These are phyloP conservation scores for Phoxinus phoxinus DNA, from an alignment of 2,113 vertebrate genomes.

Conservation along the genomic window DNA sequence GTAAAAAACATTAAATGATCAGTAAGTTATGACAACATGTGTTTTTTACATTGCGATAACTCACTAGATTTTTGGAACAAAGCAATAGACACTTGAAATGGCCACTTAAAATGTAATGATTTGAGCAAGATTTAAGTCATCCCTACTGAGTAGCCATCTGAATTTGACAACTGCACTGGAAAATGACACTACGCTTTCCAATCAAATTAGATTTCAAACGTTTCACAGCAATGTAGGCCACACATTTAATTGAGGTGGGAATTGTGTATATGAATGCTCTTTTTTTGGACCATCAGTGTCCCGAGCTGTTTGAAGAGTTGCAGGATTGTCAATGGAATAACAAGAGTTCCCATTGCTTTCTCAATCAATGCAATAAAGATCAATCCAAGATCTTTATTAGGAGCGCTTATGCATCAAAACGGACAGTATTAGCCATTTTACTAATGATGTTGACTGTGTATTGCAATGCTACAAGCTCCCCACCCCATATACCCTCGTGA, in stretches of 20 bases:
- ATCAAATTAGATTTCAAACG: neutral
- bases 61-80: neutral
- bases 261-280: neutral
- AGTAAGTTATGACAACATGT: too few species aligned
- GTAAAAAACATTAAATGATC: too few species aligned
- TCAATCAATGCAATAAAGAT: conserved; percentile 13
- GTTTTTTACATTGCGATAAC: neutral
- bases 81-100: neutral
- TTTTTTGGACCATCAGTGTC: neutral
- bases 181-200: neutral
- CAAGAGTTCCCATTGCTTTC: neutral
- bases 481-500: conserved; percentile 33
- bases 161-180: neutral
- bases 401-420: conserved; percentile 45
- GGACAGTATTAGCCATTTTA: conserved; percentile 60
- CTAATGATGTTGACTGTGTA: conserved; percentile 56
- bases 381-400: conserved; percentile 19
- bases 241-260: conserved; percentile 14
- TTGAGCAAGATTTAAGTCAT: neutral
- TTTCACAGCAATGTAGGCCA: conserved; percentile 11
- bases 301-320: conserved; percentile 1
- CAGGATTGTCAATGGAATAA: conserved; percentile 3
- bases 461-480: conserved; percentile 24
- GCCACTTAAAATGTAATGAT: neutral
- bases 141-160: neutral